Conservation (phyloP, 2,888 invertebrate species). For the Endomychus coccineus region DNA sequence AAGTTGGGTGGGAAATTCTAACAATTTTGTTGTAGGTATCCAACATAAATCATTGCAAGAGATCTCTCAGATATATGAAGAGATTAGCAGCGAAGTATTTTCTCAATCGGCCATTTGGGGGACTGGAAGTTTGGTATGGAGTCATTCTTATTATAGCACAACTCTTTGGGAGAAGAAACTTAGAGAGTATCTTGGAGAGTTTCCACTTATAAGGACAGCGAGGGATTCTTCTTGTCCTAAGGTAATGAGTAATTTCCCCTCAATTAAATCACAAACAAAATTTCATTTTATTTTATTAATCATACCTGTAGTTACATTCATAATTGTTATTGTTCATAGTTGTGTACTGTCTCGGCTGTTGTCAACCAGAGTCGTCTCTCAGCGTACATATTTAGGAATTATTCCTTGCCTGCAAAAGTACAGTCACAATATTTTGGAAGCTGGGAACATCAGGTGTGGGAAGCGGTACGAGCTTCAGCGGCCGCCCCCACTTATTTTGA, state of each 20-base stretch:
- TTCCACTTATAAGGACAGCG: conserved; percentile 52
- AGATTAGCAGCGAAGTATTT: conserved; percentile 57
- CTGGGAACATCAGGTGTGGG: conserved; percentile 64
- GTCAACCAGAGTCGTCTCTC: conserved; percentile 66
- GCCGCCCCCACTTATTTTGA: conserved; percentile 89
- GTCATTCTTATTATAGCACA: conserved; percentile 82
- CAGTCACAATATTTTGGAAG: conserved; percentile 65
- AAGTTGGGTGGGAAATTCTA: conserved; percentile 9
- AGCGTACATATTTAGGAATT: conserved; percentile 79
- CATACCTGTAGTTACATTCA: background rate
- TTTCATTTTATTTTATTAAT: background rate
- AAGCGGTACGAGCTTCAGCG: conserved; percentile 79
- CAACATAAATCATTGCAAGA: conserved; percentile 51
- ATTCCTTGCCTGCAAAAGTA: conserved; percentile 61
- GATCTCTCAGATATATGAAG: conserved; percentile 52
- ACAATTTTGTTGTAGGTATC: too few species aligned
- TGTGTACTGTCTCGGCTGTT: conserved; percentile 70
- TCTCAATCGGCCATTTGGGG: conserved; percentile 58
- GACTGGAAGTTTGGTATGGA: conserved; percentile 68
- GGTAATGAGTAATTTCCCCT: conserved; percentile 39
- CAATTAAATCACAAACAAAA: too few species aligned
- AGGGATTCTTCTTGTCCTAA: conserved; percentile 50
- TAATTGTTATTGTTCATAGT: conserved; percentile 39
- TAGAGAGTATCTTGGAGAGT: conserved; percentile 55
- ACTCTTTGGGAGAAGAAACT: conserved; percentile 71